These are phyloP conservation scores for Ips typographus DNA, from an alignment of 1,140 invertebrate species.

Conservation along the genomic window DNA sequence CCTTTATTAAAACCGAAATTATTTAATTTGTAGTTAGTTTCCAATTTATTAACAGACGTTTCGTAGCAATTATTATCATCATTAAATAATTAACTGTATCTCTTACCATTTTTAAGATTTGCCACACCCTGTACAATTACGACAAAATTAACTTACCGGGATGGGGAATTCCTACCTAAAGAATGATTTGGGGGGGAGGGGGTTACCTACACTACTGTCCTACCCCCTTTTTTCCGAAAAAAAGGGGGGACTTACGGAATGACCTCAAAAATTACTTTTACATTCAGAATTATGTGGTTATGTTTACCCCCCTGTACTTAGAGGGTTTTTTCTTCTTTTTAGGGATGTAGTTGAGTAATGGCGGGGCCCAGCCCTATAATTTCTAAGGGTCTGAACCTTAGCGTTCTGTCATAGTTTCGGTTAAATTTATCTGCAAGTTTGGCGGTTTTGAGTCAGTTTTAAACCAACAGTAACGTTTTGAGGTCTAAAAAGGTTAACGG, in stretches of 20 bases:
- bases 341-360: too few species aligned
- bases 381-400: too few species aligned
- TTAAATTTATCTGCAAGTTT: background rate
- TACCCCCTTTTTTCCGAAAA: conserved; percentile 22
- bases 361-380: too few species aligned
- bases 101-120: too few species aligned
- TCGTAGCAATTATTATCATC: too few species aligned
- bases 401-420: too few species aligned
- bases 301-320: background rate
- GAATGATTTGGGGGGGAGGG: conserved; percentile 1
- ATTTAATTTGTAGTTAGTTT: conserved; percentile 6
- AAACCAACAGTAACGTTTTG: conserved; percentile 54
- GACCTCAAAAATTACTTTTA: conserved; percentile 54
- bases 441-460: conserved; percentile 33
- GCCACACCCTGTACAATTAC: too few species aligned
- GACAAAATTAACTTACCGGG: background rate
- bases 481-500: conserved; percentile 48
- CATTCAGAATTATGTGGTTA: conserved; percentile 45
- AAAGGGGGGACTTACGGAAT: conserved; percentile 41
- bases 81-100: too few species aligned
- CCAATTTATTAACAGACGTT: too few species aligned
- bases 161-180: conserved; percentile 49
- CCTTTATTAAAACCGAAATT: too few species aligned
- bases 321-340: conserved; percentile 15
- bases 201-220: conserved; percentile 44